Base-by-base conservation (phyloP, 2,113 vertebrate genomes). In the Hippocampus barbouri region DNA sequence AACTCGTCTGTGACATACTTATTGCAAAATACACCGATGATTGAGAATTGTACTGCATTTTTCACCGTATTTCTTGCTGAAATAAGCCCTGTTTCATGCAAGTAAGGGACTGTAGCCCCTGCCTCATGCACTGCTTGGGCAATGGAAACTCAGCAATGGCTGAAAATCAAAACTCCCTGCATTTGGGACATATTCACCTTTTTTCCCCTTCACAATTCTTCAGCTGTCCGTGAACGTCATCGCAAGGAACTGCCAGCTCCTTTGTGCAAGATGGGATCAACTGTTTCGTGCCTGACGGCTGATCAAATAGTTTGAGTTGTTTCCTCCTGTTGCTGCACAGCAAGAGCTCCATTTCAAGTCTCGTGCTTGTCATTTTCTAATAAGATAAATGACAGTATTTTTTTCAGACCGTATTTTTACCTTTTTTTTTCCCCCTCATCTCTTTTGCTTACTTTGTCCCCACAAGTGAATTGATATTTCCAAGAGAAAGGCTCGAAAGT, bases 251-350 rank as follows among this genome's bases (percentile, higher is more conserved):
- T 9, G 9, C 21, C n/a, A n/a, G 20, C 53, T 56, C 20, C 51
- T 53, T 16, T 53, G 51, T 53, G 5, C 18, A 53, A 53, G 51
- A n/a, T 9, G 21, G 1, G 7, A 54, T 7, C 18, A n/a, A 56
- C 53, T 23, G 9, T 56, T 56, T 56, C 3, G 8, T 23, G 45
- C 45, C 15, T 4, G 45, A 15, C 15, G 2, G 14, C 45, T 16
- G 45, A 56, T 9, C n/a, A n/a, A n/a, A 56, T 56, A 7, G 21
- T 56, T 57, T 57, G 10, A 12, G 60, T 59, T 83, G 66, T 67
- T 68, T 73, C 68, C 68, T 76, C 69, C 72, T 73, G 70, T 70
- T 83, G 75, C 80, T 69, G 84, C 74, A 78, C 73, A 65, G 69
- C 64, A 75, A 76, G 70, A 21, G 15, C 63, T 57, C 54, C 76